These are phyloP conservation scores for Chalcis sispes DNA, from an alignment of 2,888 invertebrate genomes.

Conservation along the genomic window DNA sequence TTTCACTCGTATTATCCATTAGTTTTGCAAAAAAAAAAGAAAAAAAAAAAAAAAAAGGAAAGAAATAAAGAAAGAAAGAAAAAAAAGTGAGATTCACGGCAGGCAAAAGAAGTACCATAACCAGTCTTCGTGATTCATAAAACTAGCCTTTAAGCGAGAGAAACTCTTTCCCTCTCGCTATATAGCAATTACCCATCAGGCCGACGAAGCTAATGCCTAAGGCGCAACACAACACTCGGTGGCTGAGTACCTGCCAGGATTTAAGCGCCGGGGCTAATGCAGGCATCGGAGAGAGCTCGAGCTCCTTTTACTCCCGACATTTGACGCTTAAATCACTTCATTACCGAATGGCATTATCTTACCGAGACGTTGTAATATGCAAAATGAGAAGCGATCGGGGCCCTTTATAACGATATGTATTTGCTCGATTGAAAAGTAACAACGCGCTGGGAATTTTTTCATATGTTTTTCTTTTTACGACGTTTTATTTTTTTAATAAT, in stretches of 20 bases:
- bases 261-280: conserved; percentile 50
- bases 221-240: conserved; percentile 47
- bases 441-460: too few relatives aligned
- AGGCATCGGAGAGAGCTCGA: conserved; percentile 33
- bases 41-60: background rate
- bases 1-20: conserved; percentile 39
- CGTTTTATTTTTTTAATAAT: too few relatives aligned
- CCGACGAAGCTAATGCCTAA: conserved; percentile 44
- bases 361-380: conserved; percentile 20
- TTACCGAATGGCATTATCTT: conserved; percentile 14
- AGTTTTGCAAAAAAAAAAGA: conserved; percentile 36
- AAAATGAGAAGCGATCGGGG: conserved; percentile 1
- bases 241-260: conserved; percentile 49
- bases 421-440: conserved; percentile 24
- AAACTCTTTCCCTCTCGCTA: too few relatives aligned
- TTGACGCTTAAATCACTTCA: conserved; percentile 55
- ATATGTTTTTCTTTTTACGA: too few relatives aligned
- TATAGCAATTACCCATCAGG: conserved; percentile 47
- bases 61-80: background rate
- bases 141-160: conserved; percentile 46
- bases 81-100: background rate
- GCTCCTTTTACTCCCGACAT: conserved; percentile 29
- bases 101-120: conserved; percentile 7
- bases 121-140: conserved; percentile 44
- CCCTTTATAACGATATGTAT: background rate